Percentiles rank a stretch among this genome's conserved stretches.
These are phyloP conservation scores for Meriones unguiculatus DNA, from an alignment of 2,113 vertebrate species.

Conservation along the genomic window DNA sequence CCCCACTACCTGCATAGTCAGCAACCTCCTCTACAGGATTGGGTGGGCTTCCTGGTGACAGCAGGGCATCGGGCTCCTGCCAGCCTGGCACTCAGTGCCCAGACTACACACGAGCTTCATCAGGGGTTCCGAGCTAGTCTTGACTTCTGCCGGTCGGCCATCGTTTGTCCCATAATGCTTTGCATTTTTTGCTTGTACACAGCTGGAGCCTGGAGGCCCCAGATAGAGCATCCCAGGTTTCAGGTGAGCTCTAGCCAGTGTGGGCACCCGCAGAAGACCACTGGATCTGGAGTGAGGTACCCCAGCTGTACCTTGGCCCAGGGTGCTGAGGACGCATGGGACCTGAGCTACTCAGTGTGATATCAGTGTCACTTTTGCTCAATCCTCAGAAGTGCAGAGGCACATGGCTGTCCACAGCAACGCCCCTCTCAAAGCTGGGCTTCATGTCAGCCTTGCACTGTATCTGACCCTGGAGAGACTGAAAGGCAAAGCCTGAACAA, in stretches of 20 bases:
- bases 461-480: constrained; percentile 36
- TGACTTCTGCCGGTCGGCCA: no score
- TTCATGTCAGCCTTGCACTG: neutral
- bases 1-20: neutral
- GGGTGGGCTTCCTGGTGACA: neutral
- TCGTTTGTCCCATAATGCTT: neutral
- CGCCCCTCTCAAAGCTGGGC: accelerated
- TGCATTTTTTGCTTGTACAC: neutral
- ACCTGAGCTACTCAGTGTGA: accelerated
- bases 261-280: accelerated
- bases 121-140: neutral
- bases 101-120: accelerated
- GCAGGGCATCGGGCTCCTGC: neutral
- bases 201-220: no score
- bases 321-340: neutral
- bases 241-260: accelerated
- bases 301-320: accelerated
- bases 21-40: neutral
- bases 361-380: neutral
- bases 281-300: neutral
- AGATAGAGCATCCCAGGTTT: neutral
- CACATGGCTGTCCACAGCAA: neutral
- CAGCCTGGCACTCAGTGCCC: no score
- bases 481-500: neutral
- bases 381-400: neutral